These are phyloP conservation scores for Archips xylosteana DNA, from an alignment of 2,888 invertebrate species.

Conservation along the genomic window DNA sequence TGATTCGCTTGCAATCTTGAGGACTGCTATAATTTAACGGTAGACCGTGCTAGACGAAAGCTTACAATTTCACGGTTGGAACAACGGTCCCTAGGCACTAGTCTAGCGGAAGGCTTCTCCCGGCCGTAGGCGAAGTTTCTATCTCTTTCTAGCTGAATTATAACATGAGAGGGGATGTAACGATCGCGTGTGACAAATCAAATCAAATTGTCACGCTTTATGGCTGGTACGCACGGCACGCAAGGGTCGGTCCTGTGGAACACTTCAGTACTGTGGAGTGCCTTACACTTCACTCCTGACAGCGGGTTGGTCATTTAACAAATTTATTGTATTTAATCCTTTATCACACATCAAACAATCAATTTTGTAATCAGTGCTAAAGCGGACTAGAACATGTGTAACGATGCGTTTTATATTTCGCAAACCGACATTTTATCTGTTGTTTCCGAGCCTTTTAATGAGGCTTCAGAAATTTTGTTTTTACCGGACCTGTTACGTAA, in stretches of 20 bases:
- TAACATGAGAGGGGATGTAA: constrained; percentile 16
- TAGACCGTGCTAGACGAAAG: constrained; percentile 36
- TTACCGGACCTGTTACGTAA: neutral
- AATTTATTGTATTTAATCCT: neutral
- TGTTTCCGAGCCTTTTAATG: neutral
- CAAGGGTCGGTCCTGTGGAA: constrained; percentile 24
- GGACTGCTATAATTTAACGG: constrained; percentile 35
- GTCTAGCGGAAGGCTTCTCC: constrained; percentile 18
- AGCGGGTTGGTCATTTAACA: constrained; percentile 32
- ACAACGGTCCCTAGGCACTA: constrained; percentile 33
- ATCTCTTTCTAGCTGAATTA: constrained; percentile 18
- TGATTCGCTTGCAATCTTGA: constrained; percentile 22
- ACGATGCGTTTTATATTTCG: neutral
- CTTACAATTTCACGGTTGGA: constrained; percentile 41
- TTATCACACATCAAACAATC: neutral
- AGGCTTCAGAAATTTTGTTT: neutral
- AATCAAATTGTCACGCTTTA: constrained; percentile 36
- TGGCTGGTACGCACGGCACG: constrained; percentile 23
- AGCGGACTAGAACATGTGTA: neutral
- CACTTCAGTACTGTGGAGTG: constrained; percentile 29
- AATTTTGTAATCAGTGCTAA: neutral
- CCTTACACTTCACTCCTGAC: constrained; percentile 20
- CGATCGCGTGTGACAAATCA: constrained; percentile 33
- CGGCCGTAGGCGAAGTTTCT: constrained; percentile 6
- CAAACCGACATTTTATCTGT: no score